These are phyloP conservation scores for Graphium colonna DNA, from an alignment of 2,888 invertebrate species.

Conservation along the genomic window DNA sequence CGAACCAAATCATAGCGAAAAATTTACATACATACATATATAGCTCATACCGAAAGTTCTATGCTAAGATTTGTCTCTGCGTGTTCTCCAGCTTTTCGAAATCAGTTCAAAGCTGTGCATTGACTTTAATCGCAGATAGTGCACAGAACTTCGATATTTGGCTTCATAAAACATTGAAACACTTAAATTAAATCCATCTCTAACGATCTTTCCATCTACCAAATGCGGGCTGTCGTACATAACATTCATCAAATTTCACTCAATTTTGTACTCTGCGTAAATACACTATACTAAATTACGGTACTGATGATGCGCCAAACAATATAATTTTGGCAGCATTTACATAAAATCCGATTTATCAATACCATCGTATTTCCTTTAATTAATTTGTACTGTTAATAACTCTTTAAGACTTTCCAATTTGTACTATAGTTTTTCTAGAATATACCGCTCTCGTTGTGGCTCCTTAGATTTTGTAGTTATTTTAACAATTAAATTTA, in stretches of 20 bases:
- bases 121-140: neutral
- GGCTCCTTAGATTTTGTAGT: constrained; percentile 33
- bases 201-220: constrained; percentile 6
- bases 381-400: constrained; percentile 78
- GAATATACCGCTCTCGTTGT: constrained; percentile 67
- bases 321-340: constrained; percentile 75
- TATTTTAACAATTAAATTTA: constrained; percentile 38
- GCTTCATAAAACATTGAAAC: neutral
- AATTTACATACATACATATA: constrained; percentile 5
- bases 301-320: constrained; percentile 63
- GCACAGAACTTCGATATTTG: constrained; percentile 10
- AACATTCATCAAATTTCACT: constrained; percentile 28
- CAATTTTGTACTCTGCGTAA: constrained; percentile 62
- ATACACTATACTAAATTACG: constrained; percentile 67
- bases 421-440: constrained; percentile 76
- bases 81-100: too few species aligned
- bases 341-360: constrained; percentile 62
- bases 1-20: constrained; percentile 37
- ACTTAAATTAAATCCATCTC: constrained; percentile 4
- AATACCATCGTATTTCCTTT: constrained; percentile 42
- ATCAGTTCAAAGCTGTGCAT: neutral
- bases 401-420: constrained; percentile 69
- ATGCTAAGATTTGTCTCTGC: neutral
- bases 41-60: constrained; percentile 28
- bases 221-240: constrained; percentile 38